Conservation (phyloP, 2,888 invertebrate species). For the Meghimatium bilineatum region DNA sequence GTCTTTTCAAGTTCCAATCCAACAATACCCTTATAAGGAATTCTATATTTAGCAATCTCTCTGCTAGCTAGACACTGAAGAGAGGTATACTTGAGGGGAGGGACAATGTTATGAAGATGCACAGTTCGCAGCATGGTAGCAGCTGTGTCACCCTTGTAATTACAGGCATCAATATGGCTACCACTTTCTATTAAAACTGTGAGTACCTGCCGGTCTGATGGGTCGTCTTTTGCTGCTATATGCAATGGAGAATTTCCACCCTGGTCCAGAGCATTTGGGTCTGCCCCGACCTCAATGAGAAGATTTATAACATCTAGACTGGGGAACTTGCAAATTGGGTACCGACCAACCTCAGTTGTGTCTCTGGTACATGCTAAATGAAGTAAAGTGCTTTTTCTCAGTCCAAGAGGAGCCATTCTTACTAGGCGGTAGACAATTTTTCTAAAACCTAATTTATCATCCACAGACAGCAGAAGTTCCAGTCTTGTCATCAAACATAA, state of each 20-base stretch:
- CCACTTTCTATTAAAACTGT: constrained; percentile 86
- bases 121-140: constrained; percentile 71
- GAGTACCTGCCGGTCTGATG: constrained; percentile 83
- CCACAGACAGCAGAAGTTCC: constrained; percentile 62
- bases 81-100: constrained; percentile 70
- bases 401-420: constrained; percentile 81
- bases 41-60: constrained; percentile 84
- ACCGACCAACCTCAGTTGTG: constrained; percentile 83
- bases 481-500: constrained; percentile 74
- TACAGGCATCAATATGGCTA: constrained; percentile 87
- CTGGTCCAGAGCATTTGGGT: constrained; percentile 87
- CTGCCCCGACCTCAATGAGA: constrained; percentile 88
- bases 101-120: constrained; percentile 68
- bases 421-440: constrained; percentile 83
- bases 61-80: constrained; percentile 76
- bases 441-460: constrained; percentile 39
- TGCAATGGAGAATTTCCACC: constrained; percentile 93
- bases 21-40: constrained; percentile 72
- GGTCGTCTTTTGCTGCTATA: constrained; percentile 84
- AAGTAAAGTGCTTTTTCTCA: constrained; percentile 76
- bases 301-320: constrained; percentile 84
- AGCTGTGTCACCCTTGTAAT: constrained; percentile 69
- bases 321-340: constrained; percentile 85
- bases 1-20: constrained; percentile 71
- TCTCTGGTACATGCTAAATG: constrained; percentile 91